Evolutionary conservation across 2,888 invertebrate species (phyloP).

Genomic region (Ophonus ardosiacus): DNA sequence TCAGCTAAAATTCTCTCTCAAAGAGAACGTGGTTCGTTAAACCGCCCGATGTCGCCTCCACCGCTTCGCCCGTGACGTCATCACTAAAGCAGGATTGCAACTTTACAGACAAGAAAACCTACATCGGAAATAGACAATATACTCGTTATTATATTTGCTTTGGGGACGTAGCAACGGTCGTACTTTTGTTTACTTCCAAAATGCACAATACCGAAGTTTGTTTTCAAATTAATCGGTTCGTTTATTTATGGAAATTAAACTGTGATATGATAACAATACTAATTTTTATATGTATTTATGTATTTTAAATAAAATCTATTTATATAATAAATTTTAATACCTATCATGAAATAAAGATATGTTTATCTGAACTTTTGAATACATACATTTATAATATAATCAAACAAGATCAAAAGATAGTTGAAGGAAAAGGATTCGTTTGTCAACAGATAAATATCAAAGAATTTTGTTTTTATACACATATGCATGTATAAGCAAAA

Average conservation of each 20-base stretch:
- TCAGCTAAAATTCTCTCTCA: constrained; percentile 62
- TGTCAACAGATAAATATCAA: no score
- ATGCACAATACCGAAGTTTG: background rate
- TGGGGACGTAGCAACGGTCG: background rate
- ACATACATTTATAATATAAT: no score
- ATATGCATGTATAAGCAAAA: no score
- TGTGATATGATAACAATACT: background rate
- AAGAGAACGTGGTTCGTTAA: constrained; percentile 64
- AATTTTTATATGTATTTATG: no score
- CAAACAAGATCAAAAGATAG: no score
- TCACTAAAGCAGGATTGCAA: constrained; percentile 7
- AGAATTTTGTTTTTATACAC: no score
- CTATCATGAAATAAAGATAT: no score
- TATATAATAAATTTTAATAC: no score
- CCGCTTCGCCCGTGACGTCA: constrained; percentile 42
- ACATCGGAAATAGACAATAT: constrained; percentile 26
- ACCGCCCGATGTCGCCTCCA: constrained; percentile 29
- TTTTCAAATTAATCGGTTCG: background rate
- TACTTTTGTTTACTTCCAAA: background rate
- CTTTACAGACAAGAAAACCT: constrained; percentile 26
- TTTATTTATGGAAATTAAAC: background rate
- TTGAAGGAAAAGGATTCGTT: no score
- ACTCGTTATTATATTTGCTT: constrained; percentile 24
- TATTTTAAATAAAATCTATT: no score
- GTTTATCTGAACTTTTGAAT: no score